phyloP scores from a whole-genome alignment of 2,797 vertebrate species.

The Pseudopleuronectes americanus region DNA sequence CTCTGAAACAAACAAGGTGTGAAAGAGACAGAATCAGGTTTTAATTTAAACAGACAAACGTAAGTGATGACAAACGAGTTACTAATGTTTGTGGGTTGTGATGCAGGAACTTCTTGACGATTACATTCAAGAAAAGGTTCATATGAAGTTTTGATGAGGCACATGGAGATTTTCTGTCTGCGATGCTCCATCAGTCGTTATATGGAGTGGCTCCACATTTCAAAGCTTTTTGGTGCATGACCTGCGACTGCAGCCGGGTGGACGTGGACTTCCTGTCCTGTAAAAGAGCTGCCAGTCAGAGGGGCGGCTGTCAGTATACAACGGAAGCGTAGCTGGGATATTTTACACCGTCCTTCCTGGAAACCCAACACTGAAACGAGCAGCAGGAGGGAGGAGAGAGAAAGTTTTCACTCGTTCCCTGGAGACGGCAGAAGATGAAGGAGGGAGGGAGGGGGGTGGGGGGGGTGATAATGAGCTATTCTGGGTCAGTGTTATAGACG shows the following conservation, averaged over 20 bases:
- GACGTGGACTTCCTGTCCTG: conserved; percentile 57
- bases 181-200: neutral
- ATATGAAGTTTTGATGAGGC: too few species aligned
- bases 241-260: conserved; percentile 15
- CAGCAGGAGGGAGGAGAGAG: conserved; percentile 61
- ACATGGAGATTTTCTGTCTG: neutral
- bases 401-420: conserved; percentile 63
- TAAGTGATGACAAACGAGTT: too few species aligned
- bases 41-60: too few species aligned
- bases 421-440: conserved; percentile 51
- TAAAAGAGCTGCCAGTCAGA: conserved; percentile 54
- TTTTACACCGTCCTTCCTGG: conserved; percentile 70
- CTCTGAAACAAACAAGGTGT: too few species aligned
- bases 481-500: neutral
- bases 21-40: too few species aligned
- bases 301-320: conserved; percentile 51
- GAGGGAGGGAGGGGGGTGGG: neutral
- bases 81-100: neutral
- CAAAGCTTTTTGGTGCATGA: conserved; percentile 34
- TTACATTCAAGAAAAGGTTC: too few species aligned
- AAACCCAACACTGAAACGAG: conserved; percentile 57
- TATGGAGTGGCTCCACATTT: conserved; percentile 23
- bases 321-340: conserved; percentile 61
- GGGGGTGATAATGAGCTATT: conserved; percentile 64
- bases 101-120: neutral